Conservation (phyloP, 2,113 vertebrate species). For the Entelurus aequoreus region DNA sequence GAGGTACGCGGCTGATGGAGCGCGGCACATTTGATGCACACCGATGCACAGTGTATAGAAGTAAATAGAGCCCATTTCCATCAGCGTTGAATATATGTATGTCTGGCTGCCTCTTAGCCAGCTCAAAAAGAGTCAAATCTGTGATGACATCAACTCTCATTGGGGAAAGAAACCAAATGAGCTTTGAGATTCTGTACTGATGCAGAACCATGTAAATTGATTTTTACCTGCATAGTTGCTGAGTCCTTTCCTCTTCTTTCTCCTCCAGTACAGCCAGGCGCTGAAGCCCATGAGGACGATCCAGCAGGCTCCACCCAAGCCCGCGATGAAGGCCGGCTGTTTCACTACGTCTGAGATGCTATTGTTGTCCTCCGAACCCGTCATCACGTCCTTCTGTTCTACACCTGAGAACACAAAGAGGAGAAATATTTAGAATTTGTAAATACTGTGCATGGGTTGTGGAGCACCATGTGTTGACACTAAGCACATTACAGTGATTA, state of each 20-base stretch:
- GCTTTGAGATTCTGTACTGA: slow-evolving; percentile 42
- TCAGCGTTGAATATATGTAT: slow-evolving; percentile 47
- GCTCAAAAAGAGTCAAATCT: slow-evolving; percentile 51
- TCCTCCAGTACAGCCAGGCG: slow-evolving; percentile 93
- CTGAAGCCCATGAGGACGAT: slow-evolving; percentile 97
- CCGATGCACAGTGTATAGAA: slow-evolving; percentile 59
- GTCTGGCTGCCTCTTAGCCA: slow-evolving; percentile 57
- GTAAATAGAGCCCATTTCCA: slow-evolving; percentile 61
- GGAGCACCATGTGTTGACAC: too few species aligned
- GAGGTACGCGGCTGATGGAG: slow-evolving; percentile 54
- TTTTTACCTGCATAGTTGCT: slow-evolving; percentile 91
- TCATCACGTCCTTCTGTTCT: slow-evolving; percentile 80
- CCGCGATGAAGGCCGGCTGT: slow-evolving; percentile 93
- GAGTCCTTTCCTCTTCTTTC: slow-evolving; percentile 96
- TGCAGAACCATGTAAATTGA: slow-evolving; percentile 43
- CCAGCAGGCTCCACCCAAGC: slow-evolving; percentile 93
- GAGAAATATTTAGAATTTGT: background rate
- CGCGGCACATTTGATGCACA: slow-evolving; percentile 60
- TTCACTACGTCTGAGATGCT: slow-evolving; percentile 95
- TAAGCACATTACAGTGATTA: too few species aligned
- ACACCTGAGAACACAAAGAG: slow-evolving; percentile 48
- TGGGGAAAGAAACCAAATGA: slow-evolving; percentile 19
- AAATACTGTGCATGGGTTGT: too few species aligned
- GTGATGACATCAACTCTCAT: slow-evolving; percentile 42
- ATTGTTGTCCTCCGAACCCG: slow-evolving; percentile 83